A percentile compares a stretch with the other conserved stretches of the same genome.
These are phyloP conservation scores for Tenrec ecaudatus DNA, from an alignment of 2,113 vertebrate species.

Conservation along the genomic window DNA sequence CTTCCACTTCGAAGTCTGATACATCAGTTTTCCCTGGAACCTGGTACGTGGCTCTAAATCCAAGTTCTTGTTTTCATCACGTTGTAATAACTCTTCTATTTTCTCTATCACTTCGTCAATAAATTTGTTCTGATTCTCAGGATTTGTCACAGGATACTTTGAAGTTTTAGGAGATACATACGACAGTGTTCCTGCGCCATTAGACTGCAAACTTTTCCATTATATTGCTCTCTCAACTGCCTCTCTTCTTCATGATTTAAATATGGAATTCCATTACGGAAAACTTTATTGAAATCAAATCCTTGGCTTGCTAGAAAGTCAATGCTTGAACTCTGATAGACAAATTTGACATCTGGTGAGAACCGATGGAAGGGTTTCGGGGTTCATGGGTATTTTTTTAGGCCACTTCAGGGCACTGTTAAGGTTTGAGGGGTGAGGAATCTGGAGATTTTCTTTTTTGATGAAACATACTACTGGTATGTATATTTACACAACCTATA, in stretches of 20 bases:
- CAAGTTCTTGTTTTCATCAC: slow-evolving; percentile 90
- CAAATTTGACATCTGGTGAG: too few species aligned
- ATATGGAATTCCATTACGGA: slow-evolving; percentile 96
- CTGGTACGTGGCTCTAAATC: slow-evolving; percentile 96
- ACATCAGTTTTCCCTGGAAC: too few species aligned
- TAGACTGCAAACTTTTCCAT: slow-evolving; percentile 94
- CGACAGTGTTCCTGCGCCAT: slow-evolving; percentile 90
- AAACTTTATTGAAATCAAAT: slow-evolving; percentile 99
- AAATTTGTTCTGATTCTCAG: slow-evolving; percentile 97
- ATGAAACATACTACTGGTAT: too few species aligned
- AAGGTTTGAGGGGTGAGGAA: too few species aligned
- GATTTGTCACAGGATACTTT: slow-evolving; percentile 91
- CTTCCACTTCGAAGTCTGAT: too few species aligned
- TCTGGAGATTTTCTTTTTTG: too few species aligned
- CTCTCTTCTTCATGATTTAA: slow-evolving; percentile 97
- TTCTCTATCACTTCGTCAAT: slow-evolving; percentile 93
- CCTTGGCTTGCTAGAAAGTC: slow-evolving; percentile 99
- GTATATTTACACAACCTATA: too few species aligned
- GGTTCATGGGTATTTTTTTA: too few species aligned
- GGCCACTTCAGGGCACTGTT: too few species aligned
- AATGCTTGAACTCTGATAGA: slow-evolving; percentile 99
- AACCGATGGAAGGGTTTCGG: too few species aligned
- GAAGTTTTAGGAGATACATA: slow-evolving; percentile 91
- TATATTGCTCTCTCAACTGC: slow-evolving; percentile 95
- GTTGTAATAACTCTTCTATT: slow-evolving; percentile 92